Conservation (phyloP, 1,140 invertebrate species). For the Chlorops oryzae region DNA sequence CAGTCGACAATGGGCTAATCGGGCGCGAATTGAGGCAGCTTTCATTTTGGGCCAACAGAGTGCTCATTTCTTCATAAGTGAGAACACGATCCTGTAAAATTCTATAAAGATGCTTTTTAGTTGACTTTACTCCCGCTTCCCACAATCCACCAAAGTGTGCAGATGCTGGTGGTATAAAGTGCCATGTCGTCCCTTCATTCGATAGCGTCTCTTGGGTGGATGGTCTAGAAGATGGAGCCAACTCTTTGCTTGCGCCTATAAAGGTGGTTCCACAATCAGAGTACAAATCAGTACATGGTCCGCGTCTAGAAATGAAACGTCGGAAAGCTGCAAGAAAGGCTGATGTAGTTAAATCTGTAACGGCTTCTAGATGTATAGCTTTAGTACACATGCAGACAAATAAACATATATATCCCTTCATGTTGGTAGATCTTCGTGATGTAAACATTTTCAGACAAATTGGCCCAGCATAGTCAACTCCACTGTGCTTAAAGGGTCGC, state of each 20-base stretch:
- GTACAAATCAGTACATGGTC: constrained; percentile 24
- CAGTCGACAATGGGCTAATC: too few relatives aligned
- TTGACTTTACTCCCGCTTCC: too few relatives aligned
- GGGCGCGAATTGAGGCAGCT: too few relatives aligned
- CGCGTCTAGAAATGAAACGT: constrained; percentile 35
- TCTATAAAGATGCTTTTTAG: too few relatives aligned
- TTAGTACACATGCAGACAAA: constrained; percentile 28
- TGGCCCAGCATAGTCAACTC: constrained; percentile 15
- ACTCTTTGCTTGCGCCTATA: constrained; percentile 15
- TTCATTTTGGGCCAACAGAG: too few relatives aligned
- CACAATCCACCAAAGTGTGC: too few relatives aligned
- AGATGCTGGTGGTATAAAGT: too few relatives aligned
- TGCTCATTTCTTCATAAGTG: too few relatives aligned
- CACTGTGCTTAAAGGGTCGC: constrained; percentile 3
- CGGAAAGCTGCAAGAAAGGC: constrained; percentile 33
- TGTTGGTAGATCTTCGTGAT: constrained; percentile 3
- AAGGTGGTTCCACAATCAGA: constrained; percentile 43
- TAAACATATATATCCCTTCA: constrained; percentile 31
- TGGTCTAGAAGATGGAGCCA: too few relatives aligned
- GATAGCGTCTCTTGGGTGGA: too few relatives aligned
- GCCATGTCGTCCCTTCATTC: too few relatives aligned
- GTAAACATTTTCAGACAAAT: constrained; percentile 5
- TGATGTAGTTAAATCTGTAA: constrained; percentile 26
- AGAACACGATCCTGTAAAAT: too few relatives aligned
- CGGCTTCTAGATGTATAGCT: constrained; percentile 34